Evolutionary conservation across 1,140 invertebrate genomes (phyloP).

Genomic region (Bursaphelenchus mucronatus): DNA sequence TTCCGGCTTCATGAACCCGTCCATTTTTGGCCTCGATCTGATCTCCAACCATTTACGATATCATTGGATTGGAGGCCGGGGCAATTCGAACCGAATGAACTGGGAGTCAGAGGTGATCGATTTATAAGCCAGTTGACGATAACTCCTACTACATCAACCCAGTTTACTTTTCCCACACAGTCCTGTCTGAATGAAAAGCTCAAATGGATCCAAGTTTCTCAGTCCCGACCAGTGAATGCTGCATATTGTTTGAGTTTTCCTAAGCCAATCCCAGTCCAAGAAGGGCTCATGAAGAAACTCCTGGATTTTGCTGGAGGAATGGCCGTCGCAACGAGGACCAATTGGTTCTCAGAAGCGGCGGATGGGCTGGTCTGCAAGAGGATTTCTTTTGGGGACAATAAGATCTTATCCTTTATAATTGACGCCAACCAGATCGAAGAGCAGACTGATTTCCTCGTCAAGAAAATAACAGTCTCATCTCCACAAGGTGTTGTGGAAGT

Average conservation of each 20-base stretch:
- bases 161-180: background rate
- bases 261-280: background rate
- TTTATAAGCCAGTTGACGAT: background rate
- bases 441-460: constrained; percentile 10
- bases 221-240: background rate
- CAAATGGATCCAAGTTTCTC: constrained; percentile 3
- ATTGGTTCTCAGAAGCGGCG: constrained; percentile 14
- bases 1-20: background rate
- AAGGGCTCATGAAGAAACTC: constrained; percentile 5
- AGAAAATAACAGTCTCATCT: constrained; percentile 11
- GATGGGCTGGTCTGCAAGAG: background rate
- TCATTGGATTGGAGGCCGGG: constrained; percentile 9
- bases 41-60: constrained; percentile 12
- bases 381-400: background rate
- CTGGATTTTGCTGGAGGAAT: background rate
- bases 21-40: constrained; percentile 5
- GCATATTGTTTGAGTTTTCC: constrained; percentile 16
- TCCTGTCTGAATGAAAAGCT: constrained; percentile 13
- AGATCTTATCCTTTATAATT: constrained; percentile 4
- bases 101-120: background rate
- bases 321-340: constrained; percentile 4
- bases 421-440: background rate
- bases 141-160: background rate
- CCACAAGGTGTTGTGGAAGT: constrained; percentile 9
- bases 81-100: constrained; percentile 2